These are phyloP conservation scores for Parauchenoglanis ngamensis DNA, from an alignment of 2,797 vertebrate species.

Conservation along the genomic window DNA sequence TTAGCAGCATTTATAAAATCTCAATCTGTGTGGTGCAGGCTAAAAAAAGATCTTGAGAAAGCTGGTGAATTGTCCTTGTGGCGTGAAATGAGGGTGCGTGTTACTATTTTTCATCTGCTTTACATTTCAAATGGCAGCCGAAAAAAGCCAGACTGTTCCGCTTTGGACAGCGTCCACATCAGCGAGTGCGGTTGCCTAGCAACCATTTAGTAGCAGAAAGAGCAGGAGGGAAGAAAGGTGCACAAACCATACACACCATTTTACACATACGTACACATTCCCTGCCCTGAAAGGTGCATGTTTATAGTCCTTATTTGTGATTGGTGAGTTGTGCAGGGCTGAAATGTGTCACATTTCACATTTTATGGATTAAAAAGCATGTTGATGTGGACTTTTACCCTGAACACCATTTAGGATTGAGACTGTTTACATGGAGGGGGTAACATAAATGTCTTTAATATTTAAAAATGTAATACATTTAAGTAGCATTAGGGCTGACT, in stretches of 20 bases:
- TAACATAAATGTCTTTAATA: neutral
- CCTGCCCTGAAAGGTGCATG: neutral
- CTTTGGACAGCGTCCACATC: constrained; percentile 63
- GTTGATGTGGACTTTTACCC: neutral
- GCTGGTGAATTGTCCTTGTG: constrained; percentile 58
- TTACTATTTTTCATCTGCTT: constrained; percentile 68
- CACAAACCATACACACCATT: constrained; percentile 43
- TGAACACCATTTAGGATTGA: neutral
- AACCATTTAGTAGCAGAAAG: constrained; percentile 69
- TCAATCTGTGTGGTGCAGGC: constrained; percentile 3
- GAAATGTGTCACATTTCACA: neutral
- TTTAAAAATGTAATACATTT: neutral
- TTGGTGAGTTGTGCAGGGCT: neutral
- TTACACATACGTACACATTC: constrained; percentile 61
- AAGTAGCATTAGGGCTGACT: no score
- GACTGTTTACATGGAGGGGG: neutral
- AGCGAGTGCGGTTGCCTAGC: constrained; percentile 78
- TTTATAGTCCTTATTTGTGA: neutral
- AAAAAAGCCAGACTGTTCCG: constrained; percentile 62
- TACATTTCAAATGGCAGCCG: constrained; percentile 71
- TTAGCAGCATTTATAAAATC: constrained; percentile 22
- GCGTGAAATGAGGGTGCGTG: constrained; percentile 66
- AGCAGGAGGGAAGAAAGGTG: constrained; percentile 42
- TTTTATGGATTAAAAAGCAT: neutral
- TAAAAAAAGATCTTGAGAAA: constrained; percentile 47